These are phyloP conservation scores for Chaetorhynchus papuensis DNA, from an alignment of 2,113 vertebrate genomes.

Conservation along the genomic window DNA sequence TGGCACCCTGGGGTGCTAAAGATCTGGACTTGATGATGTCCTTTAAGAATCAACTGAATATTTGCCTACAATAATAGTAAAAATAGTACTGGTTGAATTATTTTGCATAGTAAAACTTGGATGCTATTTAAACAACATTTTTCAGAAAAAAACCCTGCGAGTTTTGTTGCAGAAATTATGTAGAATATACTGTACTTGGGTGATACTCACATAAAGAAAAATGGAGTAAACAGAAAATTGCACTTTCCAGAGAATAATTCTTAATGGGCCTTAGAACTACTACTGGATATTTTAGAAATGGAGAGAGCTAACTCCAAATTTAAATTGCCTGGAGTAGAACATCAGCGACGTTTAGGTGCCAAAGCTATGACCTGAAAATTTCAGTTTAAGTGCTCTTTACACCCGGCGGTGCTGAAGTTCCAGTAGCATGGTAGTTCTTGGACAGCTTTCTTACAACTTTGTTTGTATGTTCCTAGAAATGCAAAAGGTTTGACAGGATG, in stretches of 20 bases:
- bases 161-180: neutral
- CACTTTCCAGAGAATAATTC: neutral
- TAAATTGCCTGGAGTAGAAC: neutral
- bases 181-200: neutral
- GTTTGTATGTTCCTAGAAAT: neutral
- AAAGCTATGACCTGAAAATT: neutral
- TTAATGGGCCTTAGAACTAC: neutral
- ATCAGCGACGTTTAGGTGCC: neutral
- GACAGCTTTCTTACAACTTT: neutral
- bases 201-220: neutral
- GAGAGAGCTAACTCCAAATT: neutral
- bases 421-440: neutral
- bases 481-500: neutral
- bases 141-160: neutral
- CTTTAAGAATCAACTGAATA: neutral
- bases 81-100: neutral
- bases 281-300: neutral
- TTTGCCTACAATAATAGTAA: neutral
- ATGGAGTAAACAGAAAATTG: neutral
- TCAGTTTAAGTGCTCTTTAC: neutral
- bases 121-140: neutral
- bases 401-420: neutral
- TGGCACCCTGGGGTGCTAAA: neutral
- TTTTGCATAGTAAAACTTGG: neutral
- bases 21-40: neutral